Evolutionary conservation across 2,797 vertebrate species (phyloP).

Genomic region (Catharus ustulatus): DNA sequence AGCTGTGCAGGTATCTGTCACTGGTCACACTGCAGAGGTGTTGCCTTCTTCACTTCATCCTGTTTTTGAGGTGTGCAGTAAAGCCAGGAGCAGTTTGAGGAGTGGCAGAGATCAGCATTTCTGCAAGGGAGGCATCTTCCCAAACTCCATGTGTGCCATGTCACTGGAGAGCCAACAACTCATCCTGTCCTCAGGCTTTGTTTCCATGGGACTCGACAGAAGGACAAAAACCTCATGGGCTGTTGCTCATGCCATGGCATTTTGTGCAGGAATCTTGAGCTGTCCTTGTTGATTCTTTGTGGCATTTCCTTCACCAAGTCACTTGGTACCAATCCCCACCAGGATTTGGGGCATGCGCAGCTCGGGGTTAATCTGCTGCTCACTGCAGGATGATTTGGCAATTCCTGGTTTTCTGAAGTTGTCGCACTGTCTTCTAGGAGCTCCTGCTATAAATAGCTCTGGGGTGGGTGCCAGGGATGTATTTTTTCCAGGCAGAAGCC

Average conservation of each 20-base stretch:
- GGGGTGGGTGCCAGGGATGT: not conserved
- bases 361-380: not conserved
- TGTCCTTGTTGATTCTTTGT: not conserved
- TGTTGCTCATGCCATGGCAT: not conserved
- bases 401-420: not conserved
- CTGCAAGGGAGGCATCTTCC: not conserved
- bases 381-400: not conserved
- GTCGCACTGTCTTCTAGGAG: slow-evolving; percentile 53
- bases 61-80: not conserved
- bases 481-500: slow-evolving; percentile 20
- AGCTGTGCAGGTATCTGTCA: not conserved
- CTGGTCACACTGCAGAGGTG: not conserved
- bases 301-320: not conserved
- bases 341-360: not conserved
- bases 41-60: not conserved
- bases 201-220: not conserved
- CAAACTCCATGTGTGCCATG: accelerated
- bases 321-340: not conserved
- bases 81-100: not conserved
- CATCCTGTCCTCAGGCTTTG: not conserved
- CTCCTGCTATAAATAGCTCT: slow-evolving; percentile 34
- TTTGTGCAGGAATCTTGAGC: not conserved
- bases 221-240: not conserved
- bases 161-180: accelerated
- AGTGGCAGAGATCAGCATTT: not conserved